Base-by-base conservation (phyloP, 2,888 invertebrate species). In the Drosophila macrospina region DNA sequence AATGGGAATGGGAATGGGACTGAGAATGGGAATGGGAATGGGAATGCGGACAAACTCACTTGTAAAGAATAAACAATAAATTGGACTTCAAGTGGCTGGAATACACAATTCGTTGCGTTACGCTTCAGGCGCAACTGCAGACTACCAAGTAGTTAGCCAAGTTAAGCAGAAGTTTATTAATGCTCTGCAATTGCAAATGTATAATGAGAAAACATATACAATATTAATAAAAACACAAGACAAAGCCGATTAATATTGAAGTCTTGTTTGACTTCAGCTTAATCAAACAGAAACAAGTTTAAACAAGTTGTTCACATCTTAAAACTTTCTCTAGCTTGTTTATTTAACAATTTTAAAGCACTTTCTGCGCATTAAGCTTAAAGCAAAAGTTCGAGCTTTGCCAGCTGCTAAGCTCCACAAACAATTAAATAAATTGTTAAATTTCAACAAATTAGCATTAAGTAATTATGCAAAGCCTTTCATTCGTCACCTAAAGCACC, bases 391-490 rank as follows among this genome's bases (percentile, higher is more conserved):
- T 15, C 4, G 11, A 16, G 15, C 4, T 11, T 39, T 26, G 13
- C 11, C 36, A 15, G n/a, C 11, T 51, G 39, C 28, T 51, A 48
- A 48, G 11, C 20, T 5, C 4, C 13, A 39, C n/a, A 5, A 5
- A 4, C 15, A 30, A 7, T 41, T 15, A 39, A 15, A 37, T 42
- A 42, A 26, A 52, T 51, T 41, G 54, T 24, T n/a, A 13, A 34
- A 15, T 20, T 34, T 55, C 8, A 20, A 30, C 44, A 34, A 34
- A 60, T 60, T 60, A 42, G 15, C 59, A 60, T 52, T 56, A 41
- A 32, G 20, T 47, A 62, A 62, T 62, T 62, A 62, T 41, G 26
- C n/a, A 41, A 56, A 48, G 34, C 34, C 50, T 37, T 50, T 54
- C 6, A 48, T 42, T 36, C 4, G 42, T n/a, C 15, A 50, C 20